Base-by-base conservation (phyloP, 2,113 vertebrate genomes). In the Microcebus lehilahytsara region DNA sequence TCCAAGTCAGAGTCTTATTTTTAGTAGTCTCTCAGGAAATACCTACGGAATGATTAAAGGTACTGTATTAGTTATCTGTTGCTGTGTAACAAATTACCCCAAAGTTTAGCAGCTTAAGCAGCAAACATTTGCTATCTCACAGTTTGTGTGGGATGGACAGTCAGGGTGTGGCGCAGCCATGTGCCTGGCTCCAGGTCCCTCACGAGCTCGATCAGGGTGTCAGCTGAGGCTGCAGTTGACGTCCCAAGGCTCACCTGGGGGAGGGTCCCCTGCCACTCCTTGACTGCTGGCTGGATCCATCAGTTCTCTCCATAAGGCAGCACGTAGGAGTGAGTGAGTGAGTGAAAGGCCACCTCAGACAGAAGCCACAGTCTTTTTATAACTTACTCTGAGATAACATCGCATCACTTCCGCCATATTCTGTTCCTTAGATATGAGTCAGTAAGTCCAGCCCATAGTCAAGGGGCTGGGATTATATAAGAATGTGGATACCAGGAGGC, bases 231-330 rank as follows among this genome's bases (percentile, higher is more conserved):
- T 53, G 14, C 20, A 0, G 62, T 22, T 58, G 9, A 49, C 51
- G 25, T 34, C 37, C 20, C 20, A 40, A 12, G 46, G 51, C 60
- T 62, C 12, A 7, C 17, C 8, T 5, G 2, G 23, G 27, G n/a
- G 20, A 60, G 40, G 8, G 4, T 8, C 1, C 51, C 5, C 2
- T 37, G 40, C 64, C 32, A 23, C 25, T 53, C 1, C 0, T 2
- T 2, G 62, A 2, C 62, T 37, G 7, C 17, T 12, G 23, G 27
- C 40, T 67, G 56, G 22, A n/a, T 23, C 17, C 13, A 2, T 37
- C 34, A 13, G 40, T 25, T 85, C 8, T 89, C 34, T 67, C 34
- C 32, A 9, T 32, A 11, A 71, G 32, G 25, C 25, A n/a, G 49
- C 37, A 71, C 8, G 11, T 12, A 34, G 5, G 49, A 88, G n/a